Percentiles rank a stretch among this genome's conserved stretches.
These are phyloP conservation scores for Rhyacophila evoluta DNA, from an alignment of 2,888 invertebrate genomes.

Conservation along the genomic window DNA sequence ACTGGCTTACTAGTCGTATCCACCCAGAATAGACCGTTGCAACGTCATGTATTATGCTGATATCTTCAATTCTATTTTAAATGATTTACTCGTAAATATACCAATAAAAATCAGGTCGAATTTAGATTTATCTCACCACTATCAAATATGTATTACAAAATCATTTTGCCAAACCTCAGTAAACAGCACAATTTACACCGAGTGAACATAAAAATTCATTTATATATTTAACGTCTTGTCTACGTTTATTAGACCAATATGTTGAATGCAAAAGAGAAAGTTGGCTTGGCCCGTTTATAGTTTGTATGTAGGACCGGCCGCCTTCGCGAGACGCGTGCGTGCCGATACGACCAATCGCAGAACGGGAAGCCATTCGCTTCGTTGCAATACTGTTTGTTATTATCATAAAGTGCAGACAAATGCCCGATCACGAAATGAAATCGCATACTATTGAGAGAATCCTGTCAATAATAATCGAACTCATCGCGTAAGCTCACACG, in stretches of 20 bases:
- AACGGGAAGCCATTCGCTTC: neutral
- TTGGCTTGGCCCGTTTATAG: neutral
- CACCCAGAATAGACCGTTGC: no score
- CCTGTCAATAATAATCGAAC: neutral
- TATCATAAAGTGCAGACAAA: conserved; percentile 7
- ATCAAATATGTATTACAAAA: no score
- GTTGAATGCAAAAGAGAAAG: conserved; percentile 21
- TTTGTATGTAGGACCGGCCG: conserved; percentile 10
- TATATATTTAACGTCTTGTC: no score
- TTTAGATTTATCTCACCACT: no score
- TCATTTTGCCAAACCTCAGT: no score
- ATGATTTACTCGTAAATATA: no score
- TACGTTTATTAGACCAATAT: neutral
- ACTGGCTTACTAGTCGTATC: no score
- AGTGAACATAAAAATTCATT: no score
- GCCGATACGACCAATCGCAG: neutral
- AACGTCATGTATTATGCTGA: no score
- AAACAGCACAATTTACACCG: no score
- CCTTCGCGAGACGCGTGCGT: conserved; percentile 4
- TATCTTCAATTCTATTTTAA: no score
- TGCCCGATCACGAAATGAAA: conserved; percentile 17
- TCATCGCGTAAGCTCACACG: neutral
- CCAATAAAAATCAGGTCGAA: no score
- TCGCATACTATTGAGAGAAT: neutral
- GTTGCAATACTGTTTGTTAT: neutral